These are phyloP conservation scores for Platycheirus rosarum DNA, from an alignment of 2,888 invertebrate genomes.

Conservation along the genomic window DNA sequence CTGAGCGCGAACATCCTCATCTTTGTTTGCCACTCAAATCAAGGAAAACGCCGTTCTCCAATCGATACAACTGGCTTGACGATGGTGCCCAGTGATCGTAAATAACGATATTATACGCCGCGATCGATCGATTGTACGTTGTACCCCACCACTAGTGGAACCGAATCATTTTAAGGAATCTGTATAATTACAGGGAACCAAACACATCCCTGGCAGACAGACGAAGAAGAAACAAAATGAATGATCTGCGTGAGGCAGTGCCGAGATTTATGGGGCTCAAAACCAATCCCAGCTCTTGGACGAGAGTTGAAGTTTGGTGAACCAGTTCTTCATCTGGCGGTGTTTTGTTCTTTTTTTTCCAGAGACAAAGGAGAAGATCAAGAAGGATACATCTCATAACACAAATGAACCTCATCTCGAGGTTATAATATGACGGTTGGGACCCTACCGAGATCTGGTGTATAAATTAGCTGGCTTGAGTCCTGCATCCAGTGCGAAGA, in stretches of 20 bases:
- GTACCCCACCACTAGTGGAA: conserved; percentile 6
- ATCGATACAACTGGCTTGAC: conserved; percentile 2
- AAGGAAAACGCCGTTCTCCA: conserved; percentile 17
- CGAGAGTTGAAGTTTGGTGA: conserved; percentile 34
- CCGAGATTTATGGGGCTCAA: conserved; percentile 69
- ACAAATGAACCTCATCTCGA: conserved; percentile 65
- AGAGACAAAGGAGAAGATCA: conserved; percentile 20
- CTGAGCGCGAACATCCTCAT: conserved; percentile 58
- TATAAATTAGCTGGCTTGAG: conserved; percentile 63
- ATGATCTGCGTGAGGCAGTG: conserved; percentile 69
- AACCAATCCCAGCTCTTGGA: conserved; percentile 67
- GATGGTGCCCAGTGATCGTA: conserved; percentile 51
- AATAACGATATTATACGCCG: conserved; percentile 66
- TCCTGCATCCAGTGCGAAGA: conserved; percentile 39
- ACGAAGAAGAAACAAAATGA: conserved; percentile 60
- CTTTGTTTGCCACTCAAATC: conserved; percentile 42
- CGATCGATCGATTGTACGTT: conserved; percentile 69
- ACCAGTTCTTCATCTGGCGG: conserved; percentile 59
- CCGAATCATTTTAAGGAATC: conserved; percentile 69
- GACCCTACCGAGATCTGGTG: conserved; percentile 55
- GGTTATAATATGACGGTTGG: conserved; percentile 43
- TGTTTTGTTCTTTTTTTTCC: background rate
- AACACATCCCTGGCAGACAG: conserved; percentile 33
- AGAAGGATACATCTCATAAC: conserved; percentile 60
- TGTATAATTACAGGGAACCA: conserved; percentile 70